phyloP scores from a whole-genome alignment of 1,140 invertebrate species.

The Vollenhovia emeryi region DNA sequence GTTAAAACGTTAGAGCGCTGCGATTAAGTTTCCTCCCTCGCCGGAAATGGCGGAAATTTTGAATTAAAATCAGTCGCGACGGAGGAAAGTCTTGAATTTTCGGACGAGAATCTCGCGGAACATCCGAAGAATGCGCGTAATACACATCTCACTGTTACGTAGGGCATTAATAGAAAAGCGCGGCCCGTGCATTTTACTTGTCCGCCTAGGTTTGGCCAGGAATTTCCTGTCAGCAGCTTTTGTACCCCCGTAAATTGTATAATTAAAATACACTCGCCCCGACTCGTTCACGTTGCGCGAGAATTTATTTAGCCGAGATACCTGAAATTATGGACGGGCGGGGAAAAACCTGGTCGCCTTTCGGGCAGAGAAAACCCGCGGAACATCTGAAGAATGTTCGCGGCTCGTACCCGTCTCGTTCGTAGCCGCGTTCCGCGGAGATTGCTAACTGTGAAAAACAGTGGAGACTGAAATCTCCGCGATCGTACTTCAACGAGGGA shows the following conservation, averaged over 20 bases:
- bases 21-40: not conserved
- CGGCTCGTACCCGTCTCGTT: not conserved
- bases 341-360: not conserved
- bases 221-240: conserved; percentile 7
- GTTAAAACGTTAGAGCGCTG: not conserved
- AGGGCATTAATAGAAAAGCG: conserved; percentile 14
- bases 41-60: not conserved
- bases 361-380: not conserved
- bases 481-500: conserved; percentile 38
- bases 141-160: not conserved
- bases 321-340: not conserved
- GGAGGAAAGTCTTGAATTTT: not conserved
- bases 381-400: not conserved
- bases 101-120: not conserved
- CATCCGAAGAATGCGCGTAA: not conserved
- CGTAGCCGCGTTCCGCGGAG: not conserved
- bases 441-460: conserved; percentile 5
- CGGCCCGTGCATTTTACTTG: not conserved
- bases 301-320: not conserved
- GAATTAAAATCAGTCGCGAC: not conserved
- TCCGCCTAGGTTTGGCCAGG: not conserved
- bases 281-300: not conserved
- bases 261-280: conserved; percentile 4
- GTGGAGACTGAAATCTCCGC: not conserved
- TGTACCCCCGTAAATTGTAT: not conserved